phyloP scores from a whole-genome alignment of 2,797 vertebrate genomes.

The Vespertilio murinus region DNA sequence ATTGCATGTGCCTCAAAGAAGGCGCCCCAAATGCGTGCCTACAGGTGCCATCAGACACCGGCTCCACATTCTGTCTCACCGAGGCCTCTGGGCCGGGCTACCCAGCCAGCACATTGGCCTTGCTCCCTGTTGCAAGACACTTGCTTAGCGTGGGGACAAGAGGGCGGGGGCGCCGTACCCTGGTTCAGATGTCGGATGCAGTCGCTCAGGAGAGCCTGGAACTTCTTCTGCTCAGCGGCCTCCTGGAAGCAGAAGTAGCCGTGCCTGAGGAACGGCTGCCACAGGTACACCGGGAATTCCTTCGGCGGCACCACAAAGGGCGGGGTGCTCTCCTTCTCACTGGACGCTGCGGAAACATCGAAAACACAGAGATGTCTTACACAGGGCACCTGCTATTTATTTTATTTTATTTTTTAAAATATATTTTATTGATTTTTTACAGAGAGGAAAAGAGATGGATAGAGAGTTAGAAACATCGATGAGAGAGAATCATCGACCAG shows the following conservation, averaged over 20 bases:
- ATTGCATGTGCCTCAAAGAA: not conserved
- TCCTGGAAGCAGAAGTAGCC: constrained; percentile 91
- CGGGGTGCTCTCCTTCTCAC: constrained; percentile 88
- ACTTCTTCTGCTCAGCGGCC: constrained; percentile 82
- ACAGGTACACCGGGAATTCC: constrained; percentile 92
- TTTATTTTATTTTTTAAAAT: too few relatives aligned
- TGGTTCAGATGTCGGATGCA: constrained; percentile 93
- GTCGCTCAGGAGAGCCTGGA: constrained; percentile 88
- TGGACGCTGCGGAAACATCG: constrained; percentile 79
- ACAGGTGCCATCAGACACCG: accelerated
- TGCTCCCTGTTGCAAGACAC: accelerated
- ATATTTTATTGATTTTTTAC: too few relatives aligned
- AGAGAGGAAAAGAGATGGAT: too few relatives aligned
- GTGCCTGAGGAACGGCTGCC: constrained; percentile 90
- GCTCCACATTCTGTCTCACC: accelerated
- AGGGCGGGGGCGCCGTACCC: constrained; percentile 73
- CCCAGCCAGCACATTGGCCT: accelerated
- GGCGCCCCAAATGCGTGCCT: not conserved
- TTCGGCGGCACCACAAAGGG: constrained; percentile 86
- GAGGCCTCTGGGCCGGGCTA: accelerated
- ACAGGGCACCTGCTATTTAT: not conserved
- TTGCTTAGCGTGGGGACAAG: accelerated
- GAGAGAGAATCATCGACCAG: too few relatives aligned
- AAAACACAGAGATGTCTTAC: not conserved
- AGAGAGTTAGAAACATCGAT: too few relatives aligned